These are phyloP conservation scores for Zonitis immaculata DNA, from an alignment of 2,888 invertebrate genomes.

Conservation along the genomic window DNA sequence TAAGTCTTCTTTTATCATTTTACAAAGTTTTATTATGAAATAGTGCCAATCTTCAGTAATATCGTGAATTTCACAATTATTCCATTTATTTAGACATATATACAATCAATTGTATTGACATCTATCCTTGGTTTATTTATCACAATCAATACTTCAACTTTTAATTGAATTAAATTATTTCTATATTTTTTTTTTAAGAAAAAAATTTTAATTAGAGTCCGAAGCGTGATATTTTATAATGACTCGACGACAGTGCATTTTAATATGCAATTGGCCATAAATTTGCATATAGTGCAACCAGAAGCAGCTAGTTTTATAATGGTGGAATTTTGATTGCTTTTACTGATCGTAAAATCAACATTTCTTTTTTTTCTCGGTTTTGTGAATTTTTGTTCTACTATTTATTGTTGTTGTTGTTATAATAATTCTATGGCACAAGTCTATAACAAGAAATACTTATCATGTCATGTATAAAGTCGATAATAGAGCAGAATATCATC, in stretches of 20 bases:
- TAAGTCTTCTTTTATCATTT: neutral
- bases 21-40: neutral
- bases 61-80: too few relatives aligned
- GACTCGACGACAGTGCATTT: slow-evolving; percentile 5
- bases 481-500: slow-evolving; percentile 8
- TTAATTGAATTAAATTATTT: too few relatives aligned
- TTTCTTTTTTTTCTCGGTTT: neutral
- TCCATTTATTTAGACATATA: too few relatives aligned
- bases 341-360: neutral
- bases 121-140: too few relatives aligned
- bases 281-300: slow-evolving; percentile 13
- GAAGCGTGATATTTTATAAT: too few relatives aligned
- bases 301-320: slow-evolving; percentile 14
- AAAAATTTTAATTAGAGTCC: too few relatives aligned
- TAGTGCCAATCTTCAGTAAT: too few relatives aligned
- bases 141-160: too few relatives aligned
- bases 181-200: too few relatives aligned
- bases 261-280: slow-evolving; percentile 11
- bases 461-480: neutral
- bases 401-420: neutral
- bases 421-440: slow-evolving; percentile 5
- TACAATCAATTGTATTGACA: too few relatives aligned
- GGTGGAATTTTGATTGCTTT: slow-evolving; percentile 4
- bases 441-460: slow-evolving; percentile 1
- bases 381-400: neutral